Conservation (phyloP, 2,797 vertebrate genomes). For the Cossypha heuglini region DNA sequence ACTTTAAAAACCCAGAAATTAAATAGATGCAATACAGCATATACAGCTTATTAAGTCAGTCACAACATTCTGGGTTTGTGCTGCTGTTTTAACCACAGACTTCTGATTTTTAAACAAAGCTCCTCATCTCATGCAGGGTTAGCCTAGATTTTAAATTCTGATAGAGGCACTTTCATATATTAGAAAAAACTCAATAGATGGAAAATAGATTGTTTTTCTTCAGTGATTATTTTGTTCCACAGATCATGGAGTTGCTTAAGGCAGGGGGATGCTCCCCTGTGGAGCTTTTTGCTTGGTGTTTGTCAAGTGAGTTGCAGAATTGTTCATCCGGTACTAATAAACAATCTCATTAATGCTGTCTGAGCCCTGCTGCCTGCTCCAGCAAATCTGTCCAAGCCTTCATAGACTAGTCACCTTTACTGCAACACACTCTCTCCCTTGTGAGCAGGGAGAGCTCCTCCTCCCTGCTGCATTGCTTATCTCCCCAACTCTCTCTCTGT, state of each 20-base stretch:
- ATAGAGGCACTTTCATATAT: constrained; percentile 34
- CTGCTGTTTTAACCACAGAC: constrained; percentile 9
- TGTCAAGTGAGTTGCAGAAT: constrained; percentile 61
- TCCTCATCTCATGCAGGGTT: constrained; percentile 1
- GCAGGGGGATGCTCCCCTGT: constrained; percentile 41
- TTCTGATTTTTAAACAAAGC: constrained; percentile 55
- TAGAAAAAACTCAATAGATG: constrained; percentile 55
- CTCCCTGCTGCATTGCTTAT: background rate
- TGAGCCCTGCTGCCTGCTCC: constrained; percentile 47
- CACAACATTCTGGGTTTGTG: background rate
- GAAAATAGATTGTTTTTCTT: constrained; percentile 70
- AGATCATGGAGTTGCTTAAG: constrained; percentile 57
- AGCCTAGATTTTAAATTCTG: constrained; percentile 62
- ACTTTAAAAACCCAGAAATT: rapidly evolving
- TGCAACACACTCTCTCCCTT: background rate
- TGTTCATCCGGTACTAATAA: constrained; percentile 69
- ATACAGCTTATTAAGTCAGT: background rate
- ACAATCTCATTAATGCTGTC: constrained; percentile 67
- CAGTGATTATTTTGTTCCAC: constrained; percentile 66
- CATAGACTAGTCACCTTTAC: constrained; percentile 23
- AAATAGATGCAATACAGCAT: background rate
- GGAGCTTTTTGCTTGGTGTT: constrained; percentile 50
- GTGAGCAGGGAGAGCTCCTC: background rate
- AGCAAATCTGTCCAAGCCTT: constrained; percentile 57
- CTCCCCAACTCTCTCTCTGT: background rate